Percentiles rank a stretch among this genome's conserved stretches.
These are phyloP conservation scores for Fregetta grallaria DNA, from an alignment of 2,113 vertebrate genomes.

Conservation along the genomic window DNA sequence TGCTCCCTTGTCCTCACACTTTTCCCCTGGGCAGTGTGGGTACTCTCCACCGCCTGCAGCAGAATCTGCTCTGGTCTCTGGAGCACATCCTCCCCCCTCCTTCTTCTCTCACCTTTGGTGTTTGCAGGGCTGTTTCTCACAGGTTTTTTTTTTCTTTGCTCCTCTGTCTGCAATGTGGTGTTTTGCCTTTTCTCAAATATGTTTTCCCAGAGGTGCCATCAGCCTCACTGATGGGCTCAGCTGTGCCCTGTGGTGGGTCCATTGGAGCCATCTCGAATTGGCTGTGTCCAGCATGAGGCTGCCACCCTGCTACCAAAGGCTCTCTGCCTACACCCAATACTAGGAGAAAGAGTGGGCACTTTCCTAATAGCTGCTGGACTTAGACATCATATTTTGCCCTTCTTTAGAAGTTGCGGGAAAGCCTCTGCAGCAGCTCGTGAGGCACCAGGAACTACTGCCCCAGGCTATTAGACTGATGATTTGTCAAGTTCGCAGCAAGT, in stretches of 20 bases:
- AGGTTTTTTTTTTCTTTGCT: not conserved
- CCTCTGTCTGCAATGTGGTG: not conserved
- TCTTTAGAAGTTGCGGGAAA: not conserved
- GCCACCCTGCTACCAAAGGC: not conserved
- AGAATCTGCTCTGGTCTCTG: not conserved
- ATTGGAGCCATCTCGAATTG: not conserved
- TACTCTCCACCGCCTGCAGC: not conserved
- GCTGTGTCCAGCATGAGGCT: not conserved
- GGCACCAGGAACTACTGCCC: not conserved
- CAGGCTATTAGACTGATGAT: not conserved
- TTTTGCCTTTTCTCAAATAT: not conserved
- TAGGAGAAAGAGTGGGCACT: not conserved
- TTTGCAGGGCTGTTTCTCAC: not conserved
- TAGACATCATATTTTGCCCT: not conserved
- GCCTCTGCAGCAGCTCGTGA: not conserved
- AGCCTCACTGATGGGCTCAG: not conserved
- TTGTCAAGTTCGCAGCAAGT: rapidly evolving
- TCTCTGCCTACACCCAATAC: not conserved
- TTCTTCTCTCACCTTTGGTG: not conserved
- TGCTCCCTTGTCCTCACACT: not conserved
- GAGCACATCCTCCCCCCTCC: rapidly evolving
- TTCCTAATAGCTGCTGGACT: not conserved
- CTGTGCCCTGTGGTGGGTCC: not conserved
- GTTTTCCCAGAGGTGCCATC: not conserved
- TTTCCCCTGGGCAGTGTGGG: rapidly evolving